phyloP scores from a whole-genome alignment of 1,140 invertebrate genomes.

The Bombus pyrosoma region DNA sequence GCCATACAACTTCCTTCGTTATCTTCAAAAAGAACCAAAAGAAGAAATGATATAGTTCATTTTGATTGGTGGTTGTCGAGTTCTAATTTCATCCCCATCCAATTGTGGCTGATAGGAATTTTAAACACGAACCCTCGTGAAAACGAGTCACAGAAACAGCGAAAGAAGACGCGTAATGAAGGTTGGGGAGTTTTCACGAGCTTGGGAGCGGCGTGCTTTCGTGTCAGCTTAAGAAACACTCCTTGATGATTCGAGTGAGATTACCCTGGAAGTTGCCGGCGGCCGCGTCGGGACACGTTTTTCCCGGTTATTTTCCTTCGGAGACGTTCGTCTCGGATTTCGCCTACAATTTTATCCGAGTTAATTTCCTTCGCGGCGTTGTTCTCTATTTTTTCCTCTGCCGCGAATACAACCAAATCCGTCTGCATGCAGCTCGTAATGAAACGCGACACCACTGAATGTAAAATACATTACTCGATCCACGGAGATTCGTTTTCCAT shows the following conservation, averaged over 20 bases:
- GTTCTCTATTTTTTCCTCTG: background rate
- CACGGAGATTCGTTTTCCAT: background rate
- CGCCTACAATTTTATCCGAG: conserved; percentile 57
- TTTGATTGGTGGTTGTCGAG: background rate
- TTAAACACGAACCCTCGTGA: conserved; percentile 20
- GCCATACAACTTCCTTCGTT: background rate
- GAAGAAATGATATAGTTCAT: background rate
- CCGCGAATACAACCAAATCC: conserved; percentile 3
- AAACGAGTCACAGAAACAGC: background rate
- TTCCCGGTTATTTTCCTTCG: conserved; percentile 21
- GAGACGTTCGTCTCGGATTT: conserved; percentile 34
- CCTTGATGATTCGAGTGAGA: conserved; percentile 40
- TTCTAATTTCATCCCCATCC: background rate
- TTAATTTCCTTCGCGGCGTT: conserved; percentile 59
- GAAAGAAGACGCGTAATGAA: conserved; percentile 20
- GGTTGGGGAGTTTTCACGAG: conserved; percentile 1
- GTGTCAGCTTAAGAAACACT: conserved; percentile 29
- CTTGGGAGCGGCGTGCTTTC: background rate
- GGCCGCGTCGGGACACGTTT: conserved; percentile 9
- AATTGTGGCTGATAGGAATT: conserved; percentile 15
- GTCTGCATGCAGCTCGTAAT: conserved; percentile 44
- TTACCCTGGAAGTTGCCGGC: conserved; percentile 35
- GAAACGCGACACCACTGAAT: conserved; percentile 57
- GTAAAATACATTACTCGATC: conserved; percentile 41
- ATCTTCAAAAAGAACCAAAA: no score